Percentiles rank a stretch among this genome's conserved stretches.
Conservation (phyloP, 2,888 invertebrate species). For the Tetramorium bicarinatum region DNA sequence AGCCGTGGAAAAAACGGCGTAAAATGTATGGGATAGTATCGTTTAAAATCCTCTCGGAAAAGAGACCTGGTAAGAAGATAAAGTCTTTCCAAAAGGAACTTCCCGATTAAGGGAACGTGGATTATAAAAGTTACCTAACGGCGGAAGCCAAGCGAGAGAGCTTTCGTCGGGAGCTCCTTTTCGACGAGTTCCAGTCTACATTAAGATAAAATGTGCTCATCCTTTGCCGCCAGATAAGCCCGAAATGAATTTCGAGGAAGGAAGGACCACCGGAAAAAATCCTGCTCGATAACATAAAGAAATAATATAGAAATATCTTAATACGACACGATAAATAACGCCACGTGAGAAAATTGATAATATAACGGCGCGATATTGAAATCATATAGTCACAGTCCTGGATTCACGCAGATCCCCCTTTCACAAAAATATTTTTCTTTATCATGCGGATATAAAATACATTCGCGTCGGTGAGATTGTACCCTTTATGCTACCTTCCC, state of each 20-base stretch:
- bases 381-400: background rate
- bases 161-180: slow-evolving; percentile 62
- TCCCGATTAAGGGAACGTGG: slow-evolving; percentile 65
- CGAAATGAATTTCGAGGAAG: slow-evolving; percentile 47
- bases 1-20: slow-evolving; percentile 31
- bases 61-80: slow-evolving; percentile 53
- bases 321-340: background rate
- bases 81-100: slow-evolving; percentile 61
- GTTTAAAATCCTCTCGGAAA: slow-evolving; percentile 51
- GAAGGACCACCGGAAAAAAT: background rate
- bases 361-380: background rate
- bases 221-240: slow-evolving; percentile 38
- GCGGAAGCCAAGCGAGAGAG: slow-evolving; percentile 47
- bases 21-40: slow-evolving; percentile 58
- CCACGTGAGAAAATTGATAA: background rate
- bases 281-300: slow-evolving; percentile 5
- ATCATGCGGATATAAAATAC: slow-evolving; percentile 19
- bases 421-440: background rate
- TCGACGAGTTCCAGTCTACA: slow-evolving; percentile 65
- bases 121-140: slow-evolving; percentile 53
- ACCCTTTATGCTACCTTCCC: slow-evolving; percentile 9
- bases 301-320: slow-evolving; percentile 3
- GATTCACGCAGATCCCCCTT: background rate
- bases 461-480: slow-evolving; percentile 1
- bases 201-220: slow-evolving; percentile 50